These are phyloP conservation scores for Latheticus oryzae DNA, from an alignment of 2,888 invertebrate genomes.

Conservation along the genomic window DNA sequence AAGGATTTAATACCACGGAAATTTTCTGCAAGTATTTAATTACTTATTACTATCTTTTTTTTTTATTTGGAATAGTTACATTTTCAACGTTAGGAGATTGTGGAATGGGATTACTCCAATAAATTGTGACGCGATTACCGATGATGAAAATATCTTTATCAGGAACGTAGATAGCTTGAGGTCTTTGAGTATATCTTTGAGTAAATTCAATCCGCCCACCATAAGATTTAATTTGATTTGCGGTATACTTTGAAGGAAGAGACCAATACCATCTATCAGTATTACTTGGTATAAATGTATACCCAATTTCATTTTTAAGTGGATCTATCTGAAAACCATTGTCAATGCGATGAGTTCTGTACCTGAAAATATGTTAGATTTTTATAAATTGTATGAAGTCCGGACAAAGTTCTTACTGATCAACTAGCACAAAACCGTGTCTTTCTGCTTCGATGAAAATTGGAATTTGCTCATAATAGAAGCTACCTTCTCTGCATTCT, in stretches of 20 bases:
- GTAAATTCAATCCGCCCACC: constrained; percentile 84
- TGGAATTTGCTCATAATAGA: constrained; percentile 76
- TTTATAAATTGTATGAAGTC: too few species aligned
- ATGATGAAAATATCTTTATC: constrained; percentile 87
- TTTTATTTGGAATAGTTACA: constrained; percentile 65
- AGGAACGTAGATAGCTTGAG: constrained; percentile 68
- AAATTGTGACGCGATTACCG: constrained; percentile 81
- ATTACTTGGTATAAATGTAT: constrained; percentile 67
- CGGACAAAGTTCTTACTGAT: constrained; percentile 65
- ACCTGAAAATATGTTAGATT: constrained; percentile 51
- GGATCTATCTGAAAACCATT: constrained; percentile 68
- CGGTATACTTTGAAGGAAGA: constrained; percentile 75
- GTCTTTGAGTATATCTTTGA: constrained; percentile 73
- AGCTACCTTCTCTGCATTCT: constrained; percentile 77
- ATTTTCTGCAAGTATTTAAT: constrained; percentile 67
- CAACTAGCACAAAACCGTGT: constrained; percentile 74
- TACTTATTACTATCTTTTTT: background rate
- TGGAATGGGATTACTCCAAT: constrained; percentile 77
- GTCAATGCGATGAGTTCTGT: constrained; percentile 63
- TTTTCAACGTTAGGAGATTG: constrained; percentile 70
- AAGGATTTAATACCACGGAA: constrained; percentile 74
- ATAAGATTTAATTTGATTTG: constrained; percentile 86
- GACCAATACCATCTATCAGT: constrained; percentile 78
- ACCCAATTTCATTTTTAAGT: constrained; percentile 73
- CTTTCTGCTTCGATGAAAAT: constrained; percentile 68